Percentiles rank a stretch among this genome's conserved stretches.
Conservation (phyloP, 2,113 vertebrate species). For the Syngnathus scovelli region DNA sequence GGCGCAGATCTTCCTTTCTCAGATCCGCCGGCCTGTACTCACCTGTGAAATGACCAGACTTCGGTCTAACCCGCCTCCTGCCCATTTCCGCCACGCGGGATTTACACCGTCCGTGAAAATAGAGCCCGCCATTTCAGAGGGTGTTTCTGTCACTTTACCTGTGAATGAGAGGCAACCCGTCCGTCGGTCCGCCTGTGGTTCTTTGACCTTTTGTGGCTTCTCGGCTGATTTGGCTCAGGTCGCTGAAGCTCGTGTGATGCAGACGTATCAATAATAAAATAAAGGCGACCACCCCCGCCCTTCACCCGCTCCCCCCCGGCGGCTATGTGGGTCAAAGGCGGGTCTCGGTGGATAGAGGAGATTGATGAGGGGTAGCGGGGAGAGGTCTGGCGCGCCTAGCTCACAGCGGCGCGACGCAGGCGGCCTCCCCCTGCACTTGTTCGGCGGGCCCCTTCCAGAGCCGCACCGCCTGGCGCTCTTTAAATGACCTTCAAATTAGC, state of each 20-base stretch:
- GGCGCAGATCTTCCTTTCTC: no score
- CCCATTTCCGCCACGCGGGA: no score
- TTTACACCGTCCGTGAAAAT: no score
- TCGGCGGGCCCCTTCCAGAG: conserved; percentile 59
- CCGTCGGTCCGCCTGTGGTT: conserved; percentile 51
- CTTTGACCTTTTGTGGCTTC: conserved; percentile 64
- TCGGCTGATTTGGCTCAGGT: conserved; percentile 58
- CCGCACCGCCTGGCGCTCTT: conserved; percentile 61
- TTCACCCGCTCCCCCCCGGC: conserved; percentile 31
- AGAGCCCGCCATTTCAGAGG: conserved; percentile 2
- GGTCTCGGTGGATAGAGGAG: conserved; percentile 68
- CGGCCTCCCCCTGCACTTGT: conserved; percentile 52
- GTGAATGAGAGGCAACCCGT: conserved; percentile 60
- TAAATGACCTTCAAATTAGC: conserved; percentile 76
- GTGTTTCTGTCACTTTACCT: conserved; percentile 22
- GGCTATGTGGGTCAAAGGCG: conserved; percentile 74
- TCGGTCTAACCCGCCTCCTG: no score
- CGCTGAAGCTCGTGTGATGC: conserved; percentile 63
- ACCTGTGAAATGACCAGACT: no score
- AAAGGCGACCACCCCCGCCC: conserved; percentile 53
- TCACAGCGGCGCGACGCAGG: conserved; percentile 51
- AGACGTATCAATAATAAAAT: conserved; percentile 74
- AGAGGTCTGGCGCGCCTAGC: conserved; percentile 53
- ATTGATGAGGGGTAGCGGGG: conserved; percentile 75
- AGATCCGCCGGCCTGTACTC: no score